Base-by-base conservation (phyloP, 2,888 invertebrate species). In the Andrena bucephala region DNA sequence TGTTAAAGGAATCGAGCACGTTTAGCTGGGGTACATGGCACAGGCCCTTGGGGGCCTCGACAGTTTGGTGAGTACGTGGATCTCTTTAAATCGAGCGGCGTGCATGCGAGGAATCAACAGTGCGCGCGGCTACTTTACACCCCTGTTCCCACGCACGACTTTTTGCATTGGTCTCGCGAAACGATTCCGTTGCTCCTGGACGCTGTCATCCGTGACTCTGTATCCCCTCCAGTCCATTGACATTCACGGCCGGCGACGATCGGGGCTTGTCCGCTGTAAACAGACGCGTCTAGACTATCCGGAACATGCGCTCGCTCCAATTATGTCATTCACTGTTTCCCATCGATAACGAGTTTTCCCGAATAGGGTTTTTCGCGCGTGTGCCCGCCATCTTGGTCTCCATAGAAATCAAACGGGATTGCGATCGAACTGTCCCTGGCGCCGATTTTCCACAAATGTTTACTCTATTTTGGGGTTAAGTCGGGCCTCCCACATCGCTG, bases 391-490 rank as follows among this genome's bases (percentile, higher is more conserved):
- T 5, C 3, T 50, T 69, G 76, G 48, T 24, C 52, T n/a, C 13
- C 1, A 8, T 59, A 27, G 6, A 50, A 73, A 33, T 54, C 2
- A 0, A 60, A 20, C 20, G 8, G 0, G 1, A n/a, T 6, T 1
- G 24, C 48, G 65, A 62, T 29, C 6, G 20, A 33, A 1, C 36
- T 5, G 4, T 6, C 10, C 13, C 33, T 48, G 20, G 4, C 27
- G 2, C 24, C 8, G n/a, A 63, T 54, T 77, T 65, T 59, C 54
- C 24, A 67, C 24, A 48, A 66, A 77, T 91, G 91, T 89, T 90
- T 89, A 88, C 79, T 77, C 71, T 75, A 74, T 81, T 79, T 78
- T 78, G 85, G 85, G 88, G 90, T 90, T 89, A 88, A 84, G 86
- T 89, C 78, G 82, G 82, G 78, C 65, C 86, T 87, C 86, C 84